phyloP scores from a whole-genome alignment of 2,888 invertebrate species.

The Archaeoteleia sp. region DNA sequence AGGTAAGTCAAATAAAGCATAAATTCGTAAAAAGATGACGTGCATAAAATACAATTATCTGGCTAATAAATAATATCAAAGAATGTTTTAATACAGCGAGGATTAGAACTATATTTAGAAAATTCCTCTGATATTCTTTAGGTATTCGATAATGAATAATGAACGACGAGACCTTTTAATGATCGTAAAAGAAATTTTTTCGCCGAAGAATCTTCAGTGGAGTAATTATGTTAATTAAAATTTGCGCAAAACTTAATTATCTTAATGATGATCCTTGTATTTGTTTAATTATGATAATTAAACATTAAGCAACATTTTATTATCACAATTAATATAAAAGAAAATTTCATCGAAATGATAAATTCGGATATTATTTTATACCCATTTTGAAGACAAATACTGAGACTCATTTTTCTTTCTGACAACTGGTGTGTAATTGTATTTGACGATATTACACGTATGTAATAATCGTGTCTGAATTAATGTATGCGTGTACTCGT shows the following conservation, averaged over 20 bases:
- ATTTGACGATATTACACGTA: background rate
- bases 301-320: no score
- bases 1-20: conserved; percentile 40
- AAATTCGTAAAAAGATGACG: conserved; percentile 29
- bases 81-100: conserved; percentile 11
- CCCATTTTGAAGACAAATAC: background rate
- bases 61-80: conserved; percentile 22
- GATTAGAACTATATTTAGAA: conserved; percentile 11
- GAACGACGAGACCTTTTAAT: background rate
- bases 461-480: conserved; percentile 16
- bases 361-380: no score
- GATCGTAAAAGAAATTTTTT: background rate
- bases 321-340: no score
- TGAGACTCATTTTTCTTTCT: background rate
- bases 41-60: conserved; percentile 38
- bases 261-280: no score
- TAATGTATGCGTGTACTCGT: conserved; percentile 13
- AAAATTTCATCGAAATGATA: no score
- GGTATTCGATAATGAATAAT: conserved; percentile 5
- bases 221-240: no score
- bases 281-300: no score
- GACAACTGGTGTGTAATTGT: background rate
- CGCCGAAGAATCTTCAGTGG: no score
- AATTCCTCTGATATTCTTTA: background rate
- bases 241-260: no score